A percentile compares a stretch with the other conserved stretches of the same genome.
phyloP scores from a whole-genome alignment of 2,113 vertebrate species.

The Coptodon bakossiorum region DNA sequence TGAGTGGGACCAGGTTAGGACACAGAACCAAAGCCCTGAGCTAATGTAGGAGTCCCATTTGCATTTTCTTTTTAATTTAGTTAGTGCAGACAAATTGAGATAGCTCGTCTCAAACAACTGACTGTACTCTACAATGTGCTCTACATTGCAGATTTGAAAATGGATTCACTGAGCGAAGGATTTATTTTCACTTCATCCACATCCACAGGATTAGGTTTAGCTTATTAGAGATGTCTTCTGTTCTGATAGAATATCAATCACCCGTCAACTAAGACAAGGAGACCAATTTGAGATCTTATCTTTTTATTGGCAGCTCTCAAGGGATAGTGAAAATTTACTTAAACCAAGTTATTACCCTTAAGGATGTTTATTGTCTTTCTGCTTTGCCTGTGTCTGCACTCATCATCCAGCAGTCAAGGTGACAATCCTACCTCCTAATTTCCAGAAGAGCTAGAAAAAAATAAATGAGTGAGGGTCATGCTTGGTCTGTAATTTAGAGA shows the following conservation, averaged over 20 bases:
- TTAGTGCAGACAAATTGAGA: conserved; percentile 12
- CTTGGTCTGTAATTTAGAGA: conserved; percentile 29
- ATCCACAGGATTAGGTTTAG: neutral
- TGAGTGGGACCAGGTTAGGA: conserved; percentile 45
- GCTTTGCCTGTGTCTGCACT: neutral
- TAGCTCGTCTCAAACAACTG: neutral
- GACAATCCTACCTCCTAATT: conserved; percentile 20
- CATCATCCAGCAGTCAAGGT: neutral
- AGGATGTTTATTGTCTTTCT: conserved; percentile 3
- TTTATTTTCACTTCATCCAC: neutral
- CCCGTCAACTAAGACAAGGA: neutral
- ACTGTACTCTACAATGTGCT: neutral
- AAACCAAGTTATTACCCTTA: neutral
- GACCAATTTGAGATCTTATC: conserved; percentile 11
- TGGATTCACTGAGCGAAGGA: neutral
- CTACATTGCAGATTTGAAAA: neutral
- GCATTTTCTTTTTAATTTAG: conserved; percentile 59
- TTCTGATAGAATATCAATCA: conserved; percentile 27
- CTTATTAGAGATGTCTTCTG: neutral
- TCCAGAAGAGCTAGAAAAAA: neutral
- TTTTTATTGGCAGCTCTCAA: conserved; percentile 19
- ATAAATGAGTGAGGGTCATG: neutral
- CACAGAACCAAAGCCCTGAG: conserved; percentile 26
- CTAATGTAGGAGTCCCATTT: conserved; percentile 57
- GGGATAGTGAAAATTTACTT: neutral